These are phyloP conservation scores for Meles meles DNA, from an alignment of 2,113 vertebrate species.

Conservation along the genomic window DNA sequence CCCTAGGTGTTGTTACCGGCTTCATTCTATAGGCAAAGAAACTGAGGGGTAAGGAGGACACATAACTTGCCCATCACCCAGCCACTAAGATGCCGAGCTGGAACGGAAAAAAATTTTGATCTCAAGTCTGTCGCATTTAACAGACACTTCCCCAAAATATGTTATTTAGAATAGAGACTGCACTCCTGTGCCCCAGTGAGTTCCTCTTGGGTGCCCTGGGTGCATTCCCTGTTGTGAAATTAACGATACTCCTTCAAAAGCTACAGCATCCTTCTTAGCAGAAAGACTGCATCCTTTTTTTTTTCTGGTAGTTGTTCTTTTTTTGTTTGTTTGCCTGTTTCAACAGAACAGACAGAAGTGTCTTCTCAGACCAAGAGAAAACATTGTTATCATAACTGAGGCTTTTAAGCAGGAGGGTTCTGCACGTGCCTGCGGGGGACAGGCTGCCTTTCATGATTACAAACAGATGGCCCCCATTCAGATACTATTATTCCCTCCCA, in stretches of 20 bases:
- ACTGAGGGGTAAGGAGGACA: background rate
- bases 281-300: background rate
- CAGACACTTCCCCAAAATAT: background rate
- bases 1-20: background rate
- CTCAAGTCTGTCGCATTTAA: background rate
- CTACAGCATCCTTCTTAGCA: background rate
- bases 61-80: background rate
- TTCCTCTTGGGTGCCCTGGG: too few species aligned
- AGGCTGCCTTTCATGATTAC: background rate
- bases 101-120: background rate
- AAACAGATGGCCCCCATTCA: fast-evolving
- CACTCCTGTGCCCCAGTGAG: fast-evolving
- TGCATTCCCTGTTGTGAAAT: background rate
- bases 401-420: background rate
- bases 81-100: background rate
- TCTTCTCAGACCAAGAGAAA: background rate
- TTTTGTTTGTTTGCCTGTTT: background rate
- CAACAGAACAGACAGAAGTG: background rate
- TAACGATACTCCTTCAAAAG: background rate
- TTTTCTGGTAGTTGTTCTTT: background rate
- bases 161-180: background rate
- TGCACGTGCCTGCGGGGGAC: fast-evolving
- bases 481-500: background rate
- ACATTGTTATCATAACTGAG: background rate
- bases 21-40: background rate